Conservation (phyloP, 2,888 invertebrate species). For the Hypolimnas misippus region DNA sequence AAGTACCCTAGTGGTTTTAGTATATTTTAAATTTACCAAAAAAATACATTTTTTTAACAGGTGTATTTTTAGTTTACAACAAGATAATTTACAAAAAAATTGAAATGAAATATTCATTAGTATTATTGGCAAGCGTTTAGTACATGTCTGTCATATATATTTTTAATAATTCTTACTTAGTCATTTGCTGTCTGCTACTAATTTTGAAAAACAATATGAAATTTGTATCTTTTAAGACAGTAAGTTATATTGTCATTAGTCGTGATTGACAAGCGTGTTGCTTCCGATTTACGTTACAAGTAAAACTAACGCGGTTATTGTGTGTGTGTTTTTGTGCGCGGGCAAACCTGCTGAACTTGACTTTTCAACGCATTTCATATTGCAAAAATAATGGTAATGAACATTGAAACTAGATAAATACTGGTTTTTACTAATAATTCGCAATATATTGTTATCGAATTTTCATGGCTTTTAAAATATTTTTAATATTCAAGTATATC, state of each 20-base stretch:
- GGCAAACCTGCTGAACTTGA: constrained; percentile 40
- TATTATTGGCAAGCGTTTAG: constrained; percentile 15
- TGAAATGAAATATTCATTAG: constrained; percentile 6
- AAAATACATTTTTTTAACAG: no score
- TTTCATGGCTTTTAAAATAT: no score
- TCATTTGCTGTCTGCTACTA: constrained; percentile 29
- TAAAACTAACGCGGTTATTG: constrained; percentile 51
- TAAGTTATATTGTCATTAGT: constrained; percentile 45
- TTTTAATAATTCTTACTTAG: constrained; percentile 25
- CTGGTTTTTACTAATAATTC: constrained; percentile 11
- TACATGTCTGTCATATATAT: constrained; percentile 20
- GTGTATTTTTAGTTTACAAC: no score
- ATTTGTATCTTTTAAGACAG: constrained; percentile 21
- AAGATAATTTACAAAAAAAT: neutral
- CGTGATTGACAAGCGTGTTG: constrained; percentile 66
- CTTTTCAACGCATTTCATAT: constrained; percentile 32
- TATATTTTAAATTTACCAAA: no score
- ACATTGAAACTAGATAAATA: constrained; percentile 19
- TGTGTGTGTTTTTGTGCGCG: constrained; percentile 52
- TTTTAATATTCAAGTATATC: no score
- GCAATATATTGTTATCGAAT: neutral
- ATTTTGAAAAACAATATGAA: constrained; percentile 28
- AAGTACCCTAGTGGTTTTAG: no score
- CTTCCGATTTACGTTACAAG: constrained; percentile 53
- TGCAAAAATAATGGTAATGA: constrained; percentile 28